Base-by-base conservation (phyloP, 2,797 vertebrate species). In the Coilia nasus region DNA sequence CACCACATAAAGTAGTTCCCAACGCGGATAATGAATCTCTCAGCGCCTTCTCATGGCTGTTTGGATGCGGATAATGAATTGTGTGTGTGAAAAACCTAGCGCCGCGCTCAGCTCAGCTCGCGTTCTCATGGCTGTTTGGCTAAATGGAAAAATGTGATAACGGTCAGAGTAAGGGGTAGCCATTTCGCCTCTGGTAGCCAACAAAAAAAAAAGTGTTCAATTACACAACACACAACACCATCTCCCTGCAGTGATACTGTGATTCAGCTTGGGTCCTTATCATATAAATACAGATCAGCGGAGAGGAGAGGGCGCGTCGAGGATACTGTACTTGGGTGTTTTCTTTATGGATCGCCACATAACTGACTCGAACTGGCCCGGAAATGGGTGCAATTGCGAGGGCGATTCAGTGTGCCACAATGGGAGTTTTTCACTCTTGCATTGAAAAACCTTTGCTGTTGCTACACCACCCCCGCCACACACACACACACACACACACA, bases 201-300 rank as follows among this genome's bases (percentile, higher is more conserved):
- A 28, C 23, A 67, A 62, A 19, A 59, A 59, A 62, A 62, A 7
- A 64, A 0, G n/a, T 64, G n/a, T 64, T 25, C n/a, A 64, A 10
- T 64, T 64, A 64, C 60, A 54, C 50, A 64, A 23, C 60, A 64
- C 60, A 54, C 50, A 64, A 23, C 60, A 25, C 60, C 60, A 23
- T 64, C 23, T 64, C 23, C n/a, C n/a, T 25, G 60, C 60, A 64
- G 60, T 64, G 60, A 64, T 64, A 64, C 0, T 64, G 23, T 31
- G 25, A 71, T 71, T 71, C 28, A 17, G 28, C 50, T 35, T 17
- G 15, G 14, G 28, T 17, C 14, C 15, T 71, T 71, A 75, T 75
- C 28, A 35, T 35, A 41, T 75, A 75, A 75, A 75, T 75, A 75
- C 67, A 75, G 67, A 75, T 75, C 28, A 35, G 28, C 15, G 15